Evolutionary conservation across 2,888 invertebrate species (phyloP).

Genomic region (Clanis bilineata): DNA sequence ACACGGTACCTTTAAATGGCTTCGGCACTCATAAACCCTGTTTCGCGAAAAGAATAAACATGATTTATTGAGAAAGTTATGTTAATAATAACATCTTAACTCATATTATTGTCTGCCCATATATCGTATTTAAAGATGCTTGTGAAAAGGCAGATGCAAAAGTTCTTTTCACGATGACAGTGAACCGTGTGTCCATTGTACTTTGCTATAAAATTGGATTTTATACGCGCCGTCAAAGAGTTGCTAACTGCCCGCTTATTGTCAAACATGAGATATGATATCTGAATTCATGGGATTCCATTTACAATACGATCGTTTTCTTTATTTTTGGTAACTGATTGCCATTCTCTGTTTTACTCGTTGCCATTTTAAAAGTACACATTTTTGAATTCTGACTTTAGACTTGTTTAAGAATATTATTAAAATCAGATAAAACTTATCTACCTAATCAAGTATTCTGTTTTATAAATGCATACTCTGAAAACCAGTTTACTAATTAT

Average conservation of each 20-base stretch:
- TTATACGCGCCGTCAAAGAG: conserved; percentile 11
- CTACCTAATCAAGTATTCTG: no score
- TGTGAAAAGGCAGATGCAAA: conserved; percentile 15
- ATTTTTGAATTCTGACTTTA: no score
- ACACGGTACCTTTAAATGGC: conserved; percentile 52
- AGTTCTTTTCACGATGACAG: conserved; percentile 6
- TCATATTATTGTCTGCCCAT: conserved; percentile 32
- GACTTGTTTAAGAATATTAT: no score
- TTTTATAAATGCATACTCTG: no score
- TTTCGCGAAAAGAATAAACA: conserved; percentile 59
- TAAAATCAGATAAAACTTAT: no score
- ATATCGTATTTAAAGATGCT: conserved; percentile 16
- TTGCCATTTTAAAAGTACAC: no score
- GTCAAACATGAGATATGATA: conserved; percentile 2
- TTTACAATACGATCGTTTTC: neutral
- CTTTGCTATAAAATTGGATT: conserved; percentile 7
- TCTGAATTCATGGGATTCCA: neutral
- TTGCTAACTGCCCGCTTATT: conserved; percentile 13
- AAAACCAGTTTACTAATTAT: neutral
- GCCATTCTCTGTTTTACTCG: neutral
- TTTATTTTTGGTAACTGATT: neutral
- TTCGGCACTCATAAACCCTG: conserved; percentile 59
- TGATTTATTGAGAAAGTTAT: conserved; percentile 64
- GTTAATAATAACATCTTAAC: conserved; percentile 52
- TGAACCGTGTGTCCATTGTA: conserved; percentile 4